Conservation (phyloP, 2,113 vertebrate genomes). For the Nothoprocta pentlandii region DNA sequence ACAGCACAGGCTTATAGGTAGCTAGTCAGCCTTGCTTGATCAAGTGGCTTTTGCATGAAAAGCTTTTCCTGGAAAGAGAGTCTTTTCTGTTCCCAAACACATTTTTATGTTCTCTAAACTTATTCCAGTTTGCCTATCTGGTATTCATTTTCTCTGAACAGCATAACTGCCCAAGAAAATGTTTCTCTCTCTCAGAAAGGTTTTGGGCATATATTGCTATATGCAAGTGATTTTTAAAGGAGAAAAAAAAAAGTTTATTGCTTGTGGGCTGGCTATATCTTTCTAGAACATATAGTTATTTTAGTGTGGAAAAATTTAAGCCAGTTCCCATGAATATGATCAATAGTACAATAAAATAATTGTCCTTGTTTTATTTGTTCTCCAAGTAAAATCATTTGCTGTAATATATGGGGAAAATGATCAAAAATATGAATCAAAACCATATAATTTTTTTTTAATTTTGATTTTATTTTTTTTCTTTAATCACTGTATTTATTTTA, state of each 20-base stretch:
- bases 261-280: background rate
- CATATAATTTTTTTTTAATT: background rate
- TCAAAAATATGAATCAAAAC: background rate
- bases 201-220: slow-evolving; percentile 39
- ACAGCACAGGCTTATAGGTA: slow-evolving; percentile 16
- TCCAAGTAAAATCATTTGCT: background rate
- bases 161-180: slow-evolving; percentile 18
- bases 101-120: slow-evolving; percentile 56
- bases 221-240: slow-evolving; percentile 20
- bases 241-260: background rate
- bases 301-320: background rate
- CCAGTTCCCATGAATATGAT: background rate
- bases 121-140: slow-evolving; percentile 54
- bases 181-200: slow-evolving; percentile 8
- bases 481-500: slow-evolving; percentile 21
- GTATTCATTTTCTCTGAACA: slow-evolving; percentile 56
- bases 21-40: slow-evolving; percentile 12
- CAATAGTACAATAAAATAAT: background rate
- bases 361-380: background rate
- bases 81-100: slow-evolving; percentile 15
- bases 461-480: background rate
- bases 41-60: background rate
- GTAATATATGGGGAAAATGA: background rate
- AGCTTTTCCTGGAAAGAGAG: slow-evolving; percentile 33
- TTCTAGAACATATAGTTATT: background rate